Evolutionary conservation across 2,797 vertebrate species (phyloP).

Genomic region (Babyrousa celebensis): DNA sequence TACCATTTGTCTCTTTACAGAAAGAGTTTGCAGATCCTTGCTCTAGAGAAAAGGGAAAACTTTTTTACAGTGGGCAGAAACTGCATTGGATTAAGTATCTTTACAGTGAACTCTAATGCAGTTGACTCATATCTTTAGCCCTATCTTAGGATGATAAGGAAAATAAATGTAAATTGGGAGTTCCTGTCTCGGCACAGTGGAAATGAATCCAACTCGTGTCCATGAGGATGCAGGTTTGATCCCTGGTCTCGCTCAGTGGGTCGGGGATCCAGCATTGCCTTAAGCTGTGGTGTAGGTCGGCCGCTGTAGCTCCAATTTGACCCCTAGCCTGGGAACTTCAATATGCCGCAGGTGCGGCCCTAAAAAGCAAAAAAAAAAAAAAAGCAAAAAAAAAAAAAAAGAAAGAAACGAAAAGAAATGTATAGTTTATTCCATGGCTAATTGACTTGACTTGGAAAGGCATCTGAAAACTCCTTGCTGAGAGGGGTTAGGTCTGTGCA

Average conservation of each 20-base stretch:
- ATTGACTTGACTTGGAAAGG: constrained; percentile 57
- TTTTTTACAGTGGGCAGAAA: constrained; percentile 33
- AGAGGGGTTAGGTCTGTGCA: neutral
- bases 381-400: too few relatives aligned
- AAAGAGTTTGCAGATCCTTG: neutral
- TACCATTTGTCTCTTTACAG: neutral
- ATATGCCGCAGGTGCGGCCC: too few relatives aligned
- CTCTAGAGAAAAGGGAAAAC: neutral
- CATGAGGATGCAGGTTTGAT: too few relatives aligned
- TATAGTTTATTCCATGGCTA: neutral
- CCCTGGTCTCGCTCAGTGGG: too few relatives aligned
- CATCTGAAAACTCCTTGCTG: constrained; percentile 27
- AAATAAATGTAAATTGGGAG: neutral
- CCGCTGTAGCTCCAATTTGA: too few relatives aligned
- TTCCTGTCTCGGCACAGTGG: too few relatives aligned
- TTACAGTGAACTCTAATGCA: neutral
- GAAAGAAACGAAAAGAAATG: neutral
- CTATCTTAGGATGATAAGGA: neutral
- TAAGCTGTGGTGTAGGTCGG: too few relatives aligned
- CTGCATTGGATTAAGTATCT: neutral
- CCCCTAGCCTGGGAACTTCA: too few relatives aligned
- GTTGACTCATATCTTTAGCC: neutral
- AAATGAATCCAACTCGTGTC: too few relatives aligned
- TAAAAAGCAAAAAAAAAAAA: too few relatives aligned
- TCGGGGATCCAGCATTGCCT: too few relatives aligned